phyloP scores from a whole-genome alignment of 1,140 invertebrate genomes.

The Gonatopus flavifemur region DNA sequence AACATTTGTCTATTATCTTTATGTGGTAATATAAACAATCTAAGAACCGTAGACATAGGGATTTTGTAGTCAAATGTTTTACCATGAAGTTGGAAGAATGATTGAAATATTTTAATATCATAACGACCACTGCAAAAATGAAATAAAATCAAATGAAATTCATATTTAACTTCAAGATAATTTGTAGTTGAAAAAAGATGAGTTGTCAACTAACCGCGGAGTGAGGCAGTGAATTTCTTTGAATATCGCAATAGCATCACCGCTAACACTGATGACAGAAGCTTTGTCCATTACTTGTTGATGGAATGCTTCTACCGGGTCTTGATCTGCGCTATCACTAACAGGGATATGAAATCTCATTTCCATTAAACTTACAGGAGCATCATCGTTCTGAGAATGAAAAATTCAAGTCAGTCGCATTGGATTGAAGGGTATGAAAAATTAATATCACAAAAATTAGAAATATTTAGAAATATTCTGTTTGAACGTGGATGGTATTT shows the following conservation, averaged over 20 bases:
- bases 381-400: constrained; percentile 94
- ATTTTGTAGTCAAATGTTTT: constrained; percentile 99
- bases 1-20: constrained; percentile 98
- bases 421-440: neutral
- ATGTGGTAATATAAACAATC: constrained; percentile 94
- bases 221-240: constrained; percentile 97
- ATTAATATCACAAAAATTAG: constrained; percentile 8
- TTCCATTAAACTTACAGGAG: constrained; percentile 94
- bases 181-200: no score
- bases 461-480: no score
- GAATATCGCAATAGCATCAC: constrained; percentile 97
- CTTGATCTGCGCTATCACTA: constrained; percentile 79
- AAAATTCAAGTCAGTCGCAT: constrained; percentile 6
- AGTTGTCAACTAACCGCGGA: constrained; percentile 85
- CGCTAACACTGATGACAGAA: constrained; percentile 95
- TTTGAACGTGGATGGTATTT: no score
- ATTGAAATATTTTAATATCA: constrained; percentile 97
- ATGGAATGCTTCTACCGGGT: constrained; percentile 94
- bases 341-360: constrained; percentile 97
- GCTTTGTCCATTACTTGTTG: constrained; percentile 96
- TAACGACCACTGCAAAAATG: constrained; percentile 88
- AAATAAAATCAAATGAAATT: no score
- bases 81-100: constrained; percentile 98
- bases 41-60: constrained; percentile 91
- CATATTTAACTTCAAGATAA: no score